A percentile compares a stretch with the other conserved stretches of the same genome.
Evolutionary conservation across 2,797 vertebrate species (phyloP).

Genomic region (Cryptoblepharus egeriae): DNA sequence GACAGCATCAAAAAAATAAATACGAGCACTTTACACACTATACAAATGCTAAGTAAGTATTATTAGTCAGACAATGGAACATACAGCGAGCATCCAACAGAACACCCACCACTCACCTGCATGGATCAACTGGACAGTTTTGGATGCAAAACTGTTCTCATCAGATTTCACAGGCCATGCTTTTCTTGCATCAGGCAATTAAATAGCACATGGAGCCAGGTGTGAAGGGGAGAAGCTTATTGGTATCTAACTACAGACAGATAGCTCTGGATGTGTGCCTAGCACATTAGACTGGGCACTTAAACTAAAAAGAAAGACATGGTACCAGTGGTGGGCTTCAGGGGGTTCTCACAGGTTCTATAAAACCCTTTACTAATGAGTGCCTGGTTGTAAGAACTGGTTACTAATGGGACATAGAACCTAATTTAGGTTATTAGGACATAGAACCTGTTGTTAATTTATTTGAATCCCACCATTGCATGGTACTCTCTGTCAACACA

Average conservation of each 20-base stretch:
- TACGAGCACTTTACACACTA: no score
- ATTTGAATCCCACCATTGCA: no score
- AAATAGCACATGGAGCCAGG: background rate
- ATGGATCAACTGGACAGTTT: background rate
- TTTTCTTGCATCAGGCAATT: background rate
- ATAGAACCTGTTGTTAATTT: no score
- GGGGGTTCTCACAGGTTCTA: no score
- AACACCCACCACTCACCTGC: background rate
- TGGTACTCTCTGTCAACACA: background rate
- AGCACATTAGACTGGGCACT: background rate
- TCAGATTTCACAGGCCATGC: background rate
- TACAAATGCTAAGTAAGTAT: no score
- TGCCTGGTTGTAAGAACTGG: no score
- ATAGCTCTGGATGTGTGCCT: background rate
- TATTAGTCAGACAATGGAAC: background rate
- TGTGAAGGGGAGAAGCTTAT: background rate
- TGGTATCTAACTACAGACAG: background rate
- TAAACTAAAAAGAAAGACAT: background rate
- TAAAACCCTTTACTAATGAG: no score
- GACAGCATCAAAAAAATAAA: no score
- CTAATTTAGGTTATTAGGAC: no score
- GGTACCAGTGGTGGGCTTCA: no score
- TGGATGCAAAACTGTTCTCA: background rate
- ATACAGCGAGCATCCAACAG: background rate
- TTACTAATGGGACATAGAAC: no score